Evolutionary conservation across 2,797 vertebrate species (phyloP).

Genomic region (Poliocrania exsul): DNA sequence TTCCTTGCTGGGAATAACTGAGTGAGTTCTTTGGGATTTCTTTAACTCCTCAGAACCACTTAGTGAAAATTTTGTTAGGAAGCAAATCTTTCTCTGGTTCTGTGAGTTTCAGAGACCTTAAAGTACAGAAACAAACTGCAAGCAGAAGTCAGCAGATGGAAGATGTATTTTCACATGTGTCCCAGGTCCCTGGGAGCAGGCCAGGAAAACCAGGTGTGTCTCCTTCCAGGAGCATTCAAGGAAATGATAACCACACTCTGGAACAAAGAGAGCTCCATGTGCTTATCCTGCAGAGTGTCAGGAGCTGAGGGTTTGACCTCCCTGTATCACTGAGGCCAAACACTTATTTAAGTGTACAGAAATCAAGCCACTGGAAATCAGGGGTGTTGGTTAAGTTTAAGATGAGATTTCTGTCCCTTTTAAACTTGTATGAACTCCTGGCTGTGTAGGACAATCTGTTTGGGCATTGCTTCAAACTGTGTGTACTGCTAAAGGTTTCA

Average conservation of each 20-base stretch:
- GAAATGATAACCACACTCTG: background rate
- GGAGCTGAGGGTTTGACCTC: background rate
- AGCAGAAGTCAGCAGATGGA: background rate
- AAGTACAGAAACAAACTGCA: background rate
- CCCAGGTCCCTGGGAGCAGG: background rate
- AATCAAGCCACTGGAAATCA: background rate
- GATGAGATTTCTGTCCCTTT: background rate
- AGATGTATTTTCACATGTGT: background rate
- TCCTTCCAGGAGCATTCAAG: background rate
- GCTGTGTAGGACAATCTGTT: background rate
- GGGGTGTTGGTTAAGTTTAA: background rate
- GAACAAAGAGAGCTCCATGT: background rate
- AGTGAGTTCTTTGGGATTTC: background rate
- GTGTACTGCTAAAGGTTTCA: background rate
- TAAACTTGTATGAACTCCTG: background rate
- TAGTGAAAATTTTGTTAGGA: background rate
- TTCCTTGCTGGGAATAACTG: background rate
- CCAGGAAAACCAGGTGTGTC: conserved; percentile 46
- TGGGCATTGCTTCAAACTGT: background rate
- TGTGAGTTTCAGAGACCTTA: background rate
- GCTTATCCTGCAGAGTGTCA: background rate
- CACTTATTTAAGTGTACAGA: background rate
- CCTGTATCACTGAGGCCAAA: background rate
- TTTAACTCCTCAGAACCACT: background rate
- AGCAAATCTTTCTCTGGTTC: background rate